Evolutionary conservation across 53 echinoderm and acorn worm genomes (phyloP).

Genomic region (Arbacia lixula): DNA sequence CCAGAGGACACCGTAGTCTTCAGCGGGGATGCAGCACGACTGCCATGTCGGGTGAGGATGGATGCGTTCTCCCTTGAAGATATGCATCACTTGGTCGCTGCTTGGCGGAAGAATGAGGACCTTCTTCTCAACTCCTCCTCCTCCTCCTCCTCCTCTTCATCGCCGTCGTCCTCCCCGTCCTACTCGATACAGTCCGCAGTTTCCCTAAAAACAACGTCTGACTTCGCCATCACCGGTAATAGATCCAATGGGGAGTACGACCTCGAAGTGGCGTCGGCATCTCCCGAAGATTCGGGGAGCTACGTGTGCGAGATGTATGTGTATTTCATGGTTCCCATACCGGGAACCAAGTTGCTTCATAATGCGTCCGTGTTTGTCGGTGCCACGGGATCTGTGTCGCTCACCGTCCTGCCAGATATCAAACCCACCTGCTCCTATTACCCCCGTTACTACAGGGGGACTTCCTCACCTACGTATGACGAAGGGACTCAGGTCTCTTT

Average conservation of each 20-base stretch:
- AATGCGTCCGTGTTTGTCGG: conserved; percentile 25
- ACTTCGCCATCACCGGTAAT: not conserved
- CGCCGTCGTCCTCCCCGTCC: not conserved
- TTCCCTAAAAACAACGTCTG: not conserved
- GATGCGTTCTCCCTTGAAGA: not conserved
- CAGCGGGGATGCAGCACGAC: conserved; percentile 5
- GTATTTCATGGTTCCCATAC: not conserved
- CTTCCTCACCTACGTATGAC: not conserved
- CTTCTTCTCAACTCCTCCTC: conserved; percentile 26
- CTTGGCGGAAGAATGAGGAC: conserved; percentile 3
- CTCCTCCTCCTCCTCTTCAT: not conserved
- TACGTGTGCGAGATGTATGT: conserved; percentile 19
- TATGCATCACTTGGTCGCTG: conserved; percentile 13
- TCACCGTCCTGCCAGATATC: conserved; percentile 15
- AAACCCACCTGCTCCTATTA: not conserved
- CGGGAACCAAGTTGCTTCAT: not conserved
- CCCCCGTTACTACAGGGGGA: not conserved
- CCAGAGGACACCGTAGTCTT: conserved; percentile 13
- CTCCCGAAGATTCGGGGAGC: not conserved
- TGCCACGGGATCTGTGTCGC: not conserved
- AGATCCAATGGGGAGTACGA: conserved; percentile 12
- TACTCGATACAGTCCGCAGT: not conserved
- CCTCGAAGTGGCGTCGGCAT: not conserved
- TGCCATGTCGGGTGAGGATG: conserved; percentile 15
- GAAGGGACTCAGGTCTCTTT: conserved; percentile 4